phyloP scores from a whole-genome alignment of 2,113 vertebrate genomes.

The Nibea coibor region DNA sequence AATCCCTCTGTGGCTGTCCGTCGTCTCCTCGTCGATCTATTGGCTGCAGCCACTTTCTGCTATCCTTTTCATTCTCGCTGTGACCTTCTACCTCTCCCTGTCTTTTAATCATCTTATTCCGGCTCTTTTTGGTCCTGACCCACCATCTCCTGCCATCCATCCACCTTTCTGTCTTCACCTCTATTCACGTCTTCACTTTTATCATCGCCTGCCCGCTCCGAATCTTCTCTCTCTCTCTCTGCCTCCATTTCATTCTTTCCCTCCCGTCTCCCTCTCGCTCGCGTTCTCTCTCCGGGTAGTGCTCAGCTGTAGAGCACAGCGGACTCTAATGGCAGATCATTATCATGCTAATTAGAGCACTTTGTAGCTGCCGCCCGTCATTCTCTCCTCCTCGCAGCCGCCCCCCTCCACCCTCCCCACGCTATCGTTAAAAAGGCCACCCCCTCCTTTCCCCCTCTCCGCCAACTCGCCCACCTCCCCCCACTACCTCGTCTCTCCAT shows the following conservation, averaged over 20 bases:
- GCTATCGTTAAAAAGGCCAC: slow-evolving; percentile 82
- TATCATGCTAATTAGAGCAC: slow-evolving; percentile 87
- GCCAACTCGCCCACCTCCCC: slow-evolving; percentile 52
- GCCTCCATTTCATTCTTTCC: slow-evolving; percentile 1
- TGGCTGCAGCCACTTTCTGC: slow-evolving; percentile 33
- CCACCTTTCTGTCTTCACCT: slow-evolving; percentile 60
- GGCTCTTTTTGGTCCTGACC: slow-evolving; percentile 56
- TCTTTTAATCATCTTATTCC: slow-evolving; percentile 68
- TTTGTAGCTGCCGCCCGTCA: slow-evolving; percentile 85
- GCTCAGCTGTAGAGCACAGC: slow-evolving; percentile 83
- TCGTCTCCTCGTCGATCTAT: slow-evolving; percentile 34
- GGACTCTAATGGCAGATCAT: slow-evolving; percentile 85
- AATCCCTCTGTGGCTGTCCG: slow-evolving; percentile 23
- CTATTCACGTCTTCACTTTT: slow-evolving; percentile 67
- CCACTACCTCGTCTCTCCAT: slow-evolving; percentile 72
- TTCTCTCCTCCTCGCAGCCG: slow-evolving; percentile 69
- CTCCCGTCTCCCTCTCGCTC: slow-evolving; percentile 44
- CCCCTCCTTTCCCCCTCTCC: slow-evolving; percentile 65
- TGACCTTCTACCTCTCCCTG: slow-evolving; percentile 53
- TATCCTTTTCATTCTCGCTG: slow-evolving; percentile 42
- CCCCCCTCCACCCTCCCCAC: slow-evolving; percentile 31
- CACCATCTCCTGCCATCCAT: slow-evolving; percentile 51
- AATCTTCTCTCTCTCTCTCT: slow-evolving; percentile 40
- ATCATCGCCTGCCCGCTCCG: slow-evolving; percentile 59
- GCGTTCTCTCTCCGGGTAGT: slow-evolving; percentile 69